Percentiles rank a stretch among this genome's conserved stretches.
Conservation (phyloP, 2,113 vertebrate species). For the Zosterops hypoxanthus region DNA sequence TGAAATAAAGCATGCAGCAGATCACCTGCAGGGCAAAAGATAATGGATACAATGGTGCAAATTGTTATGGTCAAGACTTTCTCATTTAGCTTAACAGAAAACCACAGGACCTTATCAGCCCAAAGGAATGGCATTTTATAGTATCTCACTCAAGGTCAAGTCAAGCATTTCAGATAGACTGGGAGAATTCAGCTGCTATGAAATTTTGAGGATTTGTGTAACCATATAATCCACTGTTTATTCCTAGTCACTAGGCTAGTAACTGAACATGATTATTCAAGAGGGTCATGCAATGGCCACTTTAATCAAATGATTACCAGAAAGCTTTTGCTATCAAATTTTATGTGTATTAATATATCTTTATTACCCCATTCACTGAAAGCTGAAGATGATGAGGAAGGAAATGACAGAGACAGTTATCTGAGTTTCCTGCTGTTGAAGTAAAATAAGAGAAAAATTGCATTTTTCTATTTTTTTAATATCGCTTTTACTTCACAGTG, state of each 20-base stretch:
- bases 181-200: not conserved
- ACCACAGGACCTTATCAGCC: constrained; percentile 4
- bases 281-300: not conserved
- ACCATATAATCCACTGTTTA: not conserved
- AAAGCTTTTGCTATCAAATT: not conserved
- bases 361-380: not conserved
- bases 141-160: constrained; percentile 24
- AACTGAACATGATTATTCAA: not conserved
- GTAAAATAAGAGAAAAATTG: constrained; percentile 16
- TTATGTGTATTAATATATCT: not conserved
- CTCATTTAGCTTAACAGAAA: constrained; percentile 52
- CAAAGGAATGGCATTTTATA: not conserved
- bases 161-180: not conserved
- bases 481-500: not conserved
- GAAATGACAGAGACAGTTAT: not conserved
- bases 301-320: constrained; percentile 4
- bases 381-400: not conserved
- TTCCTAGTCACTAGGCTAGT: not conserved
- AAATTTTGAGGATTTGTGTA: not conserved
- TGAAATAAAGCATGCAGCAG: not conserved
- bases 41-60: constrained; percentile 25
- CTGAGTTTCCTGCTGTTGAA: constrained; percentile 15
- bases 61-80: constrained; percentile 33
- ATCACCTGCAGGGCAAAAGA: constrained; percentile 43
- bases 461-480: not conserved